Base-by-base conservation (phyloP, 53 echinoderm and acorn worm species). In the Crossaster papposus region DNA sequence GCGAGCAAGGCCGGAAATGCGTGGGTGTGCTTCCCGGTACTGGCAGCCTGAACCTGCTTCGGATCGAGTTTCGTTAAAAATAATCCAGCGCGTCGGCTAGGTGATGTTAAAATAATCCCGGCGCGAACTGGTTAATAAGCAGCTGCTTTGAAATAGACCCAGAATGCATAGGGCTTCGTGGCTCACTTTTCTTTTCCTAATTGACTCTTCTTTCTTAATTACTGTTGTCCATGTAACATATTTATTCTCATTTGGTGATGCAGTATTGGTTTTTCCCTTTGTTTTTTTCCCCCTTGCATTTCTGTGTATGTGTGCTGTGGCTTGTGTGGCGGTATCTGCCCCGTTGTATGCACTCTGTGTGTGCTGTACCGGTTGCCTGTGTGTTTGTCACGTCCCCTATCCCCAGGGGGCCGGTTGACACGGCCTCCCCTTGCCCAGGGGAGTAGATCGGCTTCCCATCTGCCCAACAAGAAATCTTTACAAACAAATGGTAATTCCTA, bases 361-460 rank as follows among this genome's bases (percentile, higher is more conserved):
- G 88, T 92, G 77, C 79, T 54, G 17, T 90, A 38, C 72, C 72
- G 68, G 52, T 74, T 81, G 81, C 73, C 81, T 81, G 63, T 89
- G 76, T 75, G 44, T 38, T 78, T 55, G n/a, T 65, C 77, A 78
- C 51, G 51, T 65, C 78, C 38, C 74, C 79, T 20, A 18, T 18
- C 86, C 77, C 72, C 34, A 86, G 86, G 76, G 75, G 50, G 54
- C 36, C 86, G 86, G 86, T 76, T 77, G 44, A 55, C 51, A 14
- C 64, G 86, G 58, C 91, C 91, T 20, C 91, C 84, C 18, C 78
- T 84, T 24, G 65, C 84, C 65, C 86, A 86, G 62, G 86, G 86
- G 77, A 77, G 58, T 55, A 52, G 86, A 14, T 86, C 86, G 62
- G 77, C 77, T 14, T 30, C 72, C 84, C 74, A 83, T 34, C 78